Conservation (phyloP, 2,113 vertebrate species). For the Plestiodon gilberti region DNA sequence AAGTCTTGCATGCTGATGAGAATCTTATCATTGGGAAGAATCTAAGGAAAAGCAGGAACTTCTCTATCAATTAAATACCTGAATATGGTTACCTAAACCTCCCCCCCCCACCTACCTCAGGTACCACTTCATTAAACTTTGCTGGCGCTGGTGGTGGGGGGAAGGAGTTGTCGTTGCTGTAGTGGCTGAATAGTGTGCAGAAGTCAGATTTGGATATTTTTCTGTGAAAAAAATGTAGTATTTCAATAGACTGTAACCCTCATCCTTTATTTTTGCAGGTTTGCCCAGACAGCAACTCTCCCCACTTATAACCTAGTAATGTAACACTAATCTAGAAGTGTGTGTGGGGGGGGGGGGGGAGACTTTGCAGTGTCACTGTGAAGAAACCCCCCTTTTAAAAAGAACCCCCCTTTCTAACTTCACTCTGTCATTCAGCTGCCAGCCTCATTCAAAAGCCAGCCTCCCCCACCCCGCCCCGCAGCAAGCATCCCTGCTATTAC, state of each 20-base stretch:
- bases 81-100: neutral
- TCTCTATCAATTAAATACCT: slow-evolving; percentile 8
- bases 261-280: neutral
- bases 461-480: too few relatives aligned
- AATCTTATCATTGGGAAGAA: slow-evolving; percentile 32
- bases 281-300: neutral
- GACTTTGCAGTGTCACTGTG: too few relatives aligned
- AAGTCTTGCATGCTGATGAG: slow-evolving; percentile 56
- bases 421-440: too few relatives aligned
- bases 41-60: neutral
- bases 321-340: neutral
- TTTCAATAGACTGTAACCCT: neutral
- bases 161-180: neutral
- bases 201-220: neutral
- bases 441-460: too few relatives aligned
- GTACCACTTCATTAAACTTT: neutral
- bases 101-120: neutral
- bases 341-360: neutral
- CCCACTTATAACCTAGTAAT: neutral
- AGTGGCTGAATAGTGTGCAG: neutral
- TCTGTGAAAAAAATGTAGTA: neutral
- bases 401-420: too few relatives aligned
- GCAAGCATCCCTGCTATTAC: too few relatives aligned
- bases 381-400: too few relatives aligned
- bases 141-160: too few relatives aligned